These are phyloP conservation scores for Phylloscopus whistleri DNA, from an alignment of 2,113 vertebrate species.

Conservation along the genomic window DNA sequence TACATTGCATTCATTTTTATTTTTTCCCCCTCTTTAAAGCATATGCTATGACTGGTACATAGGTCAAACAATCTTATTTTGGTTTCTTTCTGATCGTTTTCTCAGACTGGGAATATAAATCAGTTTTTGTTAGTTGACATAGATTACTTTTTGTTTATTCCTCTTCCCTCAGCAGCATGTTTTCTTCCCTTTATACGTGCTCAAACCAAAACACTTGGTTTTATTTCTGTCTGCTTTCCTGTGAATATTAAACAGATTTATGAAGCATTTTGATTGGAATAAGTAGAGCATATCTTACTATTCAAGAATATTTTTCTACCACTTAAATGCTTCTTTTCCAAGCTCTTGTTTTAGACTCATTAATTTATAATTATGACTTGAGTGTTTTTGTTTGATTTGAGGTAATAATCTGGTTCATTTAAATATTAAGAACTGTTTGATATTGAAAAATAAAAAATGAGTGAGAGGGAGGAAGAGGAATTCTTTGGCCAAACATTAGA, in stretches of 20 bases:
- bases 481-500: not conserved
- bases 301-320: not conserved
- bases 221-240: not conserved
- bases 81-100: conserved; percentile 36
- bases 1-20: not conserved
- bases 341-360: conserved; percentile 13
- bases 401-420: not conserved
- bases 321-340: not conserved
- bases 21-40: not conserved
- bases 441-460: not conserved
- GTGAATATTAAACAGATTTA: conserved; percentile 35
- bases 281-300: not conserved
- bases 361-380: conserved; percentile 24
- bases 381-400: conserved; percentile 29
- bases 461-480: not conserved
- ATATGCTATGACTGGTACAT: conserved; percentile 18
- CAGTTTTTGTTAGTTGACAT: conserved; percentile 10
- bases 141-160: conserved; percentile 47
- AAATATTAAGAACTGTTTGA: not conserved
- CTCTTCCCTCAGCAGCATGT: not conserved
- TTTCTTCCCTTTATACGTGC: not conserved
- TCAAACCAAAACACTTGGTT: not conserved
- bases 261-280: conserved; percentile 9
- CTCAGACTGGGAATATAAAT: conserved; percentile 45
- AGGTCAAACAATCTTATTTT: conserved; percentile 62